A percentile compares a stretch with the other conserved stretches of the same genome.
These are phyloP conservation scores for Epicampocera succincta DNA, from an alignment of 2,888 invertebrate genomes.

Conservation along the genomic window DNA sequence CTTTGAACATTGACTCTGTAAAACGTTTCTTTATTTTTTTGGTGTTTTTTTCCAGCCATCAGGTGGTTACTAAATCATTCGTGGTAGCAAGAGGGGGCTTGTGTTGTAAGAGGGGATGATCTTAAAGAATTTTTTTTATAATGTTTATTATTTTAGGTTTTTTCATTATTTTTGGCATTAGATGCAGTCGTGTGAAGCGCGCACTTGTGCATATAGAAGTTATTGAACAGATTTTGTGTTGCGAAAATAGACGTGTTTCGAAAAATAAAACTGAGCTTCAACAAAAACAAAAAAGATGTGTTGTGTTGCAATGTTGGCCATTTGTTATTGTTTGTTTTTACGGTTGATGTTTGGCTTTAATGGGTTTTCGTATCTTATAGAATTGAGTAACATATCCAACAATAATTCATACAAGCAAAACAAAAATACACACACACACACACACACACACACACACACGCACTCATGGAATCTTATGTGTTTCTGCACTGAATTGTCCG, in stretches of 20 bases:
- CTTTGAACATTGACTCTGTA: slow-evolving; percentile 59
- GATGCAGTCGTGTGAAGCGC: slow-evolving; percentile 64
- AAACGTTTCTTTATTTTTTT: background rate
- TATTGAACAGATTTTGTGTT: slow-evolving; percentile 66
- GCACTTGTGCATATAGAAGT: slow-evolving; percentile 67
- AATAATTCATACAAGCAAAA: slow-evolving; percentile 9
- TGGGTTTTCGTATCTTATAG: slow-evolving; percentile 60
- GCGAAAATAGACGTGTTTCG: slow-evolving; percentile 70
- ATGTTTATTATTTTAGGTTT: background rate
- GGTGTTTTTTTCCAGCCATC: slow-evolving; percentile 57
- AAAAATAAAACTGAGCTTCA: slow-evolving; percentile 58
- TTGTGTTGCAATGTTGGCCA: slow-evolving; percentile 63
- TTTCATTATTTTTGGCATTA: slow-evolving; percentile 57
- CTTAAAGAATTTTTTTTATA: slow-evolving; percentile 51
- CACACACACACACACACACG: background rate
- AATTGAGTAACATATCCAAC: slow-evolving; percentile 62
- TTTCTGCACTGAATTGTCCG: background rate
- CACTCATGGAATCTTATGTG: background rate
- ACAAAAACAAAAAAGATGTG: slow-evolving; percentile 47
- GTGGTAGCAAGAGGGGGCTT: slow-evolving; percentile 11
- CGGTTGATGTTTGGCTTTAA: slow-evolving; percentile 61
- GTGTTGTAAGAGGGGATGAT: slow-evolving; percentile 41
- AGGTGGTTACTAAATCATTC: slow-evolving; percentile 59
- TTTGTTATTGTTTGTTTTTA: slow-evolving; percentile 55
- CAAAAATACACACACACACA: background rate